Percentiles rank a stretch among this genome's conserved stretches.
Conservation (phyloP, 2,113 vertebrate genomes). For the Caranx ignobilis region DNA sequence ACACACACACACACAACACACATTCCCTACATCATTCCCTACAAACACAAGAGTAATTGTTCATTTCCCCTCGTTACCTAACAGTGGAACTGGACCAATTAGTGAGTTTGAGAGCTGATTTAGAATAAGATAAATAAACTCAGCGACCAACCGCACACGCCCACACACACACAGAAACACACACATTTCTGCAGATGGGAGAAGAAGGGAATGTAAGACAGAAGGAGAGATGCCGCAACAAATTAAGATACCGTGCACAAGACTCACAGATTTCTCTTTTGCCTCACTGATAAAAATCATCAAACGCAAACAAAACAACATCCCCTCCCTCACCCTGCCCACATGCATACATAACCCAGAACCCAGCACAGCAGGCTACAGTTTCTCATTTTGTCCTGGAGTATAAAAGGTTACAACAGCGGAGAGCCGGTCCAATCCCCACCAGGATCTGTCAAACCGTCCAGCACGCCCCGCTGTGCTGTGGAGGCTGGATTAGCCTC, state of each 20-base stretch:
- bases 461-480: constrained; percentile 61
- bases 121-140: constrained; percentile 88
- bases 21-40: constrained; percentile 51
- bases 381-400: constrained; percentile 56
- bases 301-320: constrained; percentile 58
- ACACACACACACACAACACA: constrained; percentile 41
- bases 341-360: background rate
- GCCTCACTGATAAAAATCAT: constrained; percentile 56
- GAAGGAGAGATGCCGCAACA: constrained; percentile 53
- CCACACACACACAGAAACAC: constrained; percentile 54
- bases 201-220: constrained; percentile 43
- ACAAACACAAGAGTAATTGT: constrained; percentile 85
- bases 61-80: constrained; percentile 87
- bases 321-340: constrained; percentile 5
- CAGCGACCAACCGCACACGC: constrained; percentile 80
- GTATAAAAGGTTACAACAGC: constrained; percentile 65
- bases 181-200: constrained; percentile 23
- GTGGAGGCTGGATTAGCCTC: constrained; percentile 70
- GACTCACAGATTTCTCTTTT: constrained; percentile 52
- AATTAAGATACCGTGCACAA: constrained; percentile 56
- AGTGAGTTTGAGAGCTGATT: constrained; percentile 85
- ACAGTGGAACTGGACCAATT: constrained; percentile 87
- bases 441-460: constrained; percentile 59
- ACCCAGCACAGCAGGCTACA: constrained; percentile 32
- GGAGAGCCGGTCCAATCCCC: constrained; percentile 53